Evolutionary conservation across 92 coral and sea anemone genomes (phyloP), one percentile per base, ranked within the genome.

Genomic region (Phenganax marumi): DNA sequence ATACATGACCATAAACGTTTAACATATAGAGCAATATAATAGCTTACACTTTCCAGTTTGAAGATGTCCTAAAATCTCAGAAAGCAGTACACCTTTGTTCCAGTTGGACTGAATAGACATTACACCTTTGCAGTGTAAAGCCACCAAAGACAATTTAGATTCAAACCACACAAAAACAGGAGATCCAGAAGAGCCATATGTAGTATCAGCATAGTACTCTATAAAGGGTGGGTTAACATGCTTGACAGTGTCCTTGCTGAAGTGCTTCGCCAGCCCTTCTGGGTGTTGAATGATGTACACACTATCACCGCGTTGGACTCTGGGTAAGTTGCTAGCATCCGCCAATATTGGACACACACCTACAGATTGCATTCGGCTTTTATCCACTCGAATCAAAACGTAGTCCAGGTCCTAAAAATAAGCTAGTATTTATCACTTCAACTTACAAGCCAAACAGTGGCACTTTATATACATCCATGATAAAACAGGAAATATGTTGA

Each of bases 211-310:
- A 19, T 61, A 61, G 73, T 78, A 78, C 16, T 78, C 73, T 43
- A 78, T 47, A 39, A 61, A 78, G 17, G 83, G 83, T 62, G 68
- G 68, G 60, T 43, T 51, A 16, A 78, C 68, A 61, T 46, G 19
- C 52, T 62, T 78, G 72, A 78, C 68, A 11, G 26, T 8, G 53
- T 14, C 83, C 8, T 65, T 46, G 25, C 83, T 78, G 63, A 62
- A 61, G 25, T 78, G 83, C 18, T 78, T 78, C 19, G 2, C 51
- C 60, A 1, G 8, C 63, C 83, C 83, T 0, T 22, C 52, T 47
- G 83, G 83, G 51, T 78, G 83, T 50, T 78, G 83, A 62, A 78
- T 61, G 21, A 78, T 78, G 52, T 62, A 62, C 33, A 78, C 83
- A 3, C n/a, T 63, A 48, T 78, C 83, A 23, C 26, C 57, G 2